These are phyloP conservation scores for Nymphalis polychloros DNA, from an alignment of 2,888 invertebrate genomes.

Conservation along the genomic window DNA sequence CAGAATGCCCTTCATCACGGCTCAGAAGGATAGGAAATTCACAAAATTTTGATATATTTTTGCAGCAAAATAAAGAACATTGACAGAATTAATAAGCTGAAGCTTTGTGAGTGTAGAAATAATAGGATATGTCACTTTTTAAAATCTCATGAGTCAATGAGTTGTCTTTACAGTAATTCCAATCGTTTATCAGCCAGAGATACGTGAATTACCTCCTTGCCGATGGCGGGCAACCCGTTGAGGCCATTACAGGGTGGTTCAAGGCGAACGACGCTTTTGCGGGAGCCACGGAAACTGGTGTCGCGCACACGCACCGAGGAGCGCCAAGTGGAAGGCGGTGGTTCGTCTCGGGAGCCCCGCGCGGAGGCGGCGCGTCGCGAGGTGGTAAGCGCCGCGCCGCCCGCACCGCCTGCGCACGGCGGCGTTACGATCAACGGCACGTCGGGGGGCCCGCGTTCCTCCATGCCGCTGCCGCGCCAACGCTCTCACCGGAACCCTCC, in stretches of 20 bases:
- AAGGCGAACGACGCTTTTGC: conserved; percentile 83
- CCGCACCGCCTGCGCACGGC: conserved; percentile 50
- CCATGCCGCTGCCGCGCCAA: conserved; percentile 81
- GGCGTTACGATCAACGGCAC: conserved; percentile 76
- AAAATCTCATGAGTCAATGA: conserved; percentile 24
- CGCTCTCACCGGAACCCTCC: conserved; percentile 80
- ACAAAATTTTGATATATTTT: conserved; percentile 29
- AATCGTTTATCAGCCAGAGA: conserved; percentile 55
- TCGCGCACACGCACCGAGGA: conserved; percentile 84
- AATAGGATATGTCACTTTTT: conserved; percentile 13
- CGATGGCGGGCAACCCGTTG: conserved; percentile 80
- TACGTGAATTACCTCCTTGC: conserved; percentile 79
- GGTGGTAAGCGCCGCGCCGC: conserved; percentile 67
- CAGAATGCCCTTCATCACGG: conserved; percentile 30
- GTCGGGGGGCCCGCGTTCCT: conserved; percentile 79
- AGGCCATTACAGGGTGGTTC: conserved; percentile 85
- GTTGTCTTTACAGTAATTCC: conserved; percentile 31
- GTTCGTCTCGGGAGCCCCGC: conserved; percentile 71
- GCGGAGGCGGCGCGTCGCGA: conserved; percentile 70
- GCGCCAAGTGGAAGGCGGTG: conserved; percentile 80
- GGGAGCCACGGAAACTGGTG: conserved; percentile 83
- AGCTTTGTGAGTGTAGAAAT: conserved; percentile 37
- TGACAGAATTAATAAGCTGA: conserved; percentile 42
- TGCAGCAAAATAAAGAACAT: conserved; percentile 44
- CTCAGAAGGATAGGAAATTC: conserved; percentile 28